Conservation (phyloP, 64 coral and sea anemone genomes). For the Anthopleura sola region DNA sequence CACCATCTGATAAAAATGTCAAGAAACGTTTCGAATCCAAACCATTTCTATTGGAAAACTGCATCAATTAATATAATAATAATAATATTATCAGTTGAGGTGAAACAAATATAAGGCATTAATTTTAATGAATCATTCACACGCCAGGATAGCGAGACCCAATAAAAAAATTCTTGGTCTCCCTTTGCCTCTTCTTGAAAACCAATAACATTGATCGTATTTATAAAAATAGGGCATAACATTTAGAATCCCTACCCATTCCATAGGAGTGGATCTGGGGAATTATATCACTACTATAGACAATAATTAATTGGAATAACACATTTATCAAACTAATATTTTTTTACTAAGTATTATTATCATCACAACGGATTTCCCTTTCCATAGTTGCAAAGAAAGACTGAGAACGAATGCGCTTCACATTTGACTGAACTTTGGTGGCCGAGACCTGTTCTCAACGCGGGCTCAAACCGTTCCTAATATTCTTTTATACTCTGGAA, state of each 20-base stretch:
- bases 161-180: not conserved
- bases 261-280: not conserved
- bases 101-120: not conserved
- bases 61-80: not conserved
- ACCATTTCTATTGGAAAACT: not conserved
- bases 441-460: not conserved
- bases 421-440: not conserved
- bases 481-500: not conserved
- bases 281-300: constrained; percentile 2
- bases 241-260: not conserved
- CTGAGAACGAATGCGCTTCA: not conserved
- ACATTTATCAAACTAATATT: constrained; percentile 15
- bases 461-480: not conserved
- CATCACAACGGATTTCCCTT: not conserved
- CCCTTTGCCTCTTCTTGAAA: not conserved
- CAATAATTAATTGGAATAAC: constrained; percentile 10
- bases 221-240: constrained; percentile 25
- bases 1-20: constrained; percentile 7
- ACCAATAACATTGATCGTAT: constrained; percentile 1
- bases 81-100: not conserved
- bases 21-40: not conserved
- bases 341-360: not conserved
- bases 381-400: not conserved
- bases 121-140: not conserved
- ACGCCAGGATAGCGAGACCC: not conserved